Conservation (phyloP, 1,140 invertebrate species). For the Drosophila grimshawi region DNA sequence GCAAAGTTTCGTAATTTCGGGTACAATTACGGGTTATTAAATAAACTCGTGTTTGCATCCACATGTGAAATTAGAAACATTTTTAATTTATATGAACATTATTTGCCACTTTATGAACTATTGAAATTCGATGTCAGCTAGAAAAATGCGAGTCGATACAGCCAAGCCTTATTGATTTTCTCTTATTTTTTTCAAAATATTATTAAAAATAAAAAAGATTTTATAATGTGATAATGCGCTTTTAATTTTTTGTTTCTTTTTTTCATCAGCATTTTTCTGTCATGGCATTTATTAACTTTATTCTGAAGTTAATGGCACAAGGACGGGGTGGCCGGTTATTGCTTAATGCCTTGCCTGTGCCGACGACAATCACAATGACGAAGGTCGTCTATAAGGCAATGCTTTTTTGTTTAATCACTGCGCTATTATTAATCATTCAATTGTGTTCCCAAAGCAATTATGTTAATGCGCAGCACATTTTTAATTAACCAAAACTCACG, state of each 20-base stretch:
- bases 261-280: neutral
- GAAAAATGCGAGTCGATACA: too few relatives aligned
- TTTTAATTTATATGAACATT: too few relatives aligned
- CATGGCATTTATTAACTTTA: neutral
- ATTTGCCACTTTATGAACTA: too few relatives aligned
- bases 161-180: too few relatives aligned
- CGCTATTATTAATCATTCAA: constrained; percentile 69
- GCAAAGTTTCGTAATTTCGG: neutral
- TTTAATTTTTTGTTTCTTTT: neutral
- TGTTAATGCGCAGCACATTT: constrained; percentile 67
- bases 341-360: neutral
- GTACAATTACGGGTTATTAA: constrained; percentile 6
- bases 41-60: neutral
- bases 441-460: constrained; percentile 68
- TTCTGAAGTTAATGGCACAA: constrained; percentile 1
- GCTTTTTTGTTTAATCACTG: constrained; percentile 63
- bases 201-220: too few relatives aligned
- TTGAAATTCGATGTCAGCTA: too few relatives aligned
- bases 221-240: neutral
- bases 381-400: constrained; percentile 37
- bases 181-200: too few relatives aligned
- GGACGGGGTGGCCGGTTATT: too few relatives aligned
- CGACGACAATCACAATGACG: constrained; percentile 32
- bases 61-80: neutral
- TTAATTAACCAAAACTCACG: constrained; percentile 57